Percentiles rank a stretch among this genome's conserved stretches.
These are phyloP conservation scores for Trogon surrucura DNA, from an alignment of 2,113 vertebrate genomes.

Conservation along the genomic window DNA sequence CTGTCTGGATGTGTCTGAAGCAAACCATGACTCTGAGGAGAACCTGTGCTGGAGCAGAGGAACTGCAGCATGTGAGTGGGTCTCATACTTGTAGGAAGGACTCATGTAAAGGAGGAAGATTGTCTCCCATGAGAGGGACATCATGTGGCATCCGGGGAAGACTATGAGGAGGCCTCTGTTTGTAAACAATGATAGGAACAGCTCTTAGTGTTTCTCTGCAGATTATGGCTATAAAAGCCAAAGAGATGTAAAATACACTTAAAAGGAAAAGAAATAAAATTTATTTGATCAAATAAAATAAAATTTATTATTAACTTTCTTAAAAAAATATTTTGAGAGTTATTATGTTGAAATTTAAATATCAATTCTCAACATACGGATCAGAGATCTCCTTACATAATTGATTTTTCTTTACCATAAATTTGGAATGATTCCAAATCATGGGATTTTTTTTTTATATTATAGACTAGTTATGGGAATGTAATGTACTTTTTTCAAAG, in stretches of 20 bases:
- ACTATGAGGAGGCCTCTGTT: neutral
- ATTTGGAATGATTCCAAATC: neutral
- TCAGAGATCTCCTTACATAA: neutral
- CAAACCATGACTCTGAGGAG: too few species aligned
- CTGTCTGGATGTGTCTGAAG: too few species aligned
- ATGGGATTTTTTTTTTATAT: neutral
- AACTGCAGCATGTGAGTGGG: too few species aligned
- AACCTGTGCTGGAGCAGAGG: too few species aligned
- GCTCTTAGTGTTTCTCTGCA: neutral
- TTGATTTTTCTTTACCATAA: neutral
- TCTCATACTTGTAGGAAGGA: too few species aligned
- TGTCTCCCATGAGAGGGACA: too few species aligned
- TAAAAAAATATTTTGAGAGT: neutral
- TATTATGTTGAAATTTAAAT: neutral
- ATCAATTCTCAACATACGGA: neutral
- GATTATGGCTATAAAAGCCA: neutral
- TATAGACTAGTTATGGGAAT: neutral
- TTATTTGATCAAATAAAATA: neutral
- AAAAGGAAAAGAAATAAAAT: neutral
- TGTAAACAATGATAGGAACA: neutral
- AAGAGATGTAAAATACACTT: neutral
- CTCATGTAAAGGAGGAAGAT: too few species aligned
- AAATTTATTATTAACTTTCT: neutral
- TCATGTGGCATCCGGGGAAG: too few species aligned
- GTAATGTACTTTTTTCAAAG: fast-evolving